phyloP scores from a whole-genome alignment of 35 echinoderm and acorn worm species.

The Strongylocentrotus purpuratus region DNA sequence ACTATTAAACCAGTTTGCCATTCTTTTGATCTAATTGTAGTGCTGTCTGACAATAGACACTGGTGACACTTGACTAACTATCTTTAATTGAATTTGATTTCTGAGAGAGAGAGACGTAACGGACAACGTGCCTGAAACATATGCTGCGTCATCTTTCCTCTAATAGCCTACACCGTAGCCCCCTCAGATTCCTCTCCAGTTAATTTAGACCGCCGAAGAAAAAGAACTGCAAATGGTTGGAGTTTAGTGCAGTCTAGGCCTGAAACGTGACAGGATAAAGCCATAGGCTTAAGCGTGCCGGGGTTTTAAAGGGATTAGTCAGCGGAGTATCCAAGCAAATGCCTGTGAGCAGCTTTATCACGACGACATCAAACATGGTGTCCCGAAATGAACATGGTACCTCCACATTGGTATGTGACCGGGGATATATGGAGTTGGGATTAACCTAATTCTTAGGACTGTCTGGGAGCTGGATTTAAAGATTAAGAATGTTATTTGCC shows the following conservation, averaged over 20 bases:
- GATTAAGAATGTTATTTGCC: neutral
- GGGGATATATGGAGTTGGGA: neutral
- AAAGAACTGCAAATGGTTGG: neutral
- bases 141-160: neutral
- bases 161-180: neutral
- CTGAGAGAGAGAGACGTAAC: neutral
- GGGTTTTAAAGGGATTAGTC: conserved; percentile 1
- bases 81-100: neutral
- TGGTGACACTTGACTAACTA: neutral
- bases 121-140: neutral
- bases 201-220: neutral
- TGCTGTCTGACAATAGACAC: neutral
- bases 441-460: neutral
- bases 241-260: neutral
- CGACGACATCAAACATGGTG: neutral
- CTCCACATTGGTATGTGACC: neutral
- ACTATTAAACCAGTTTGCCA: neutral
- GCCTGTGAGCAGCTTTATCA: neutral
- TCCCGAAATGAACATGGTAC: neutral
- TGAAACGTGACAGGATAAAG: neutral
- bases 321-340: neutral
- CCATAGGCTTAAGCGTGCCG: neutral
- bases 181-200: neutral
- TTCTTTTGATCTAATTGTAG: neutral
- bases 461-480: neutral